phyloP scores from a whole-genome alignment of 1,140 invertebrate species.

The Heliconius melpomene region DNA sequence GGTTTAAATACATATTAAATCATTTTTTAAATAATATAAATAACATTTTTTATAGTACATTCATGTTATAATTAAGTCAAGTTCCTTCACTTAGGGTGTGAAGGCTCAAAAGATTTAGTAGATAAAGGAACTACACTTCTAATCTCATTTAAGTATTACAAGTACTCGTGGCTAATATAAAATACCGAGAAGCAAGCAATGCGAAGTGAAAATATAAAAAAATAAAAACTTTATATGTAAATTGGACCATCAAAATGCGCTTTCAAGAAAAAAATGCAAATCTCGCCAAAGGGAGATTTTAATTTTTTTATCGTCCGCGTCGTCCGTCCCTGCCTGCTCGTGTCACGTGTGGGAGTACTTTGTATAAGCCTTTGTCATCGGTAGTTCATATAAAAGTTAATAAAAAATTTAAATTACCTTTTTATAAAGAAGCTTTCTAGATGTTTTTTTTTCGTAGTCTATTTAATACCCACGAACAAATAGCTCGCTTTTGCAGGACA shows the following conservation, averaged over 20 bases:
- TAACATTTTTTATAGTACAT: neutral
- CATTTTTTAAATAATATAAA: neutral
- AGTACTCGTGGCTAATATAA: neutral
- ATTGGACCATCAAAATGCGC: constrained; percentile 12
- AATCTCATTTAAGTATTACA: neutral
- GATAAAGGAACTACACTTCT: neutral
- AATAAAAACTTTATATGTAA: neutral
- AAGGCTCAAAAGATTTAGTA: neutral
- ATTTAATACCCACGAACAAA: too few species aligned
- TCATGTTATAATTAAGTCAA: neutral
- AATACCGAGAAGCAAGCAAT: neutral
- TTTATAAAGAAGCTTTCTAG: too few species aligned
- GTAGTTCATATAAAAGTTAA: constrained; percentile 6
- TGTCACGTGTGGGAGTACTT: constrained; percentile 19
- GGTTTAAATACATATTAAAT: neutral
- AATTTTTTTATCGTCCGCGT: neutral
- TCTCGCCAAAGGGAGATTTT: neutral
- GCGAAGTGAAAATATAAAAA: neutral
- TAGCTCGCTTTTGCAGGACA: too few species aligned
- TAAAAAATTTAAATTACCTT: neutral
- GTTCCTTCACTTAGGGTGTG: neutral
- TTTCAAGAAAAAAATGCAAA: constrained; percentile 14
- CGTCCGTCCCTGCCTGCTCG: neutral
- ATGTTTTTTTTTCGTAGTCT: too few species aligned
- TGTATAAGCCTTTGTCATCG: constrained; percentile 14